These are phyloP conservation scores for Perca fluviatilis DNA, from an alignment of 2,113 vertebrate species.

Conservation along the genomic window DNA sequence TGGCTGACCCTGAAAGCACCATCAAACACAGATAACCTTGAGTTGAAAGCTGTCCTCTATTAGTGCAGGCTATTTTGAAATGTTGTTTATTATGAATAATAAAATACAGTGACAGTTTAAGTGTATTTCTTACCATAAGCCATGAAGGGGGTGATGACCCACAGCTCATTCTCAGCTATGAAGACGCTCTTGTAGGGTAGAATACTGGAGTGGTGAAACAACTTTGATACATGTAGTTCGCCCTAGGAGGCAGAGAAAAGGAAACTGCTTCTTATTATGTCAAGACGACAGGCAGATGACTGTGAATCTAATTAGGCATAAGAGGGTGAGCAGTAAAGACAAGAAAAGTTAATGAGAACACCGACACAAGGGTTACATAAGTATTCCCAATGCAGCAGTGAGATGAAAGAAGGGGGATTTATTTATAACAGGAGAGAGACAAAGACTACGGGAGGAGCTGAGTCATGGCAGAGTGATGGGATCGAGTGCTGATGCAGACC, in stretches of 20 bases:
- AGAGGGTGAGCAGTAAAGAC: not conserved
- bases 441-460: not conserved
- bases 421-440: not conserved
- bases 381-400: not conserved
- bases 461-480: not conserved
- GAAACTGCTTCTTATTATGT: not conserved
- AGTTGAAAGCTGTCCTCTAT: not conserved
- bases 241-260: slow-evolving; percentile 76
- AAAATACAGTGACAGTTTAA: not conserved
- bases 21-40: not conserved
- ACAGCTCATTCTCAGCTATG: slow-evolving; percentile 95
- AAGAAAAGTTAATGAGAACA: not conserved
- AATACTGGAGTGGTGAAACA: slow-evolving; percentile 96
- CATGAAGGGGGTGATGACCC: slow-evolving; percentile 98
- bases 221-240: slow-evolving; percentile 95
- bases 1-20: slow-evolving; percentile 90
- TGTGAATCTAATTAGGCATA: not conserved
- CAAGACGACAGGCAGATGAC: not conserved
- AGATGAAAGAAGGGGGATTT: not conserved
- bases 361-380: not conserved
- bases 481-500: slow-evolving; percentile 79
- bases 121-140: slow-evolving; percentile 91
- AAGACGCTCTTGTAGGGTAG: slow-evolving; percentile 96
- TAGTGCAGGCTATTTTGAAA: not conserved
- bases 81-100: not conserved